Evolutionary conservation across 1,140 invertebrate genomes (phyloP).

Genomic region (Penaeus japonicus): DNA sequence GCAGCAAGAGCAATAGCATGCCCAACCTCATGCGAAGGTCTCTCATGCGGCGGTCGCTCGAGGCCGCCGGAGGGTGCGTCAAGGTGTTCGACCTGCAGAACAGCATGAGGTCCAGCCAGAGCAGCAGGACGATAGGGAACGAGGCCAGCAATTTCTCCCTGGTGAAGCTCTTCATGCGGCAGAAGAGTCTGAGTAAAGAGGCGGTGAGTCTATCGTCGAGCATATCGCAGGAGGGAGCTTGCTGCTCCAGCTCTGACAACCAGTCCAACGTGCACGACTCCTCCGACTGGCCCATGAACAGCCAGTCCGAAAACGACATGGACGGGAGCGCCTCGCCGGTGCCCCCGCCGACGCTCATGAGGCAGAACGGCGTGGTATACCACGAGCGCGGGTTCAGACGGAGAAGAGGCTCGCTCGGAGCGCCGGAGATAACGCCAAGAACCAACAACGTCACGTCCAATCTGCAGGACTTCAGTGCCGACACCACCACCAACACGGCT

Average conservation of each 20-base stretch:
- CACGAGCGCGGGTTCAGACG: slow-evolving; percentile 46
- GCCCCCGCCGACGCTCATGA: slow-evolving; percentile 45
- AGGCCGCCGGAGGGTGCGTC: slow-evolving; percentile 64
- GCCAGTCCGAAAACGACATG: slow-evolving; percentile 60
- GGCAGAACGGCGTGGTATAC: slow-evolving; percentile 49
- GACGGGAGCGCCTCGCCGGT: slow-evolving; percentile 58
- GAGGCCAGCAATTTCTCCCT: slow-evolving; percentile 74
- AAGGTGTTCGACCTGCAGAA: slow-evolving; percentile 74
- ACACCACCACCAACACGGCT: slow-evolving; percentile 32
- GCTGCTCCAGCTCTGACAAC: slow-evolving; percentile 58
- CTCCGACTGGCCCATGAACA: slow-evolving; percentile 60
- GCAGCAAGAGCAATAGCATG: slow-evolving; percentile 75
- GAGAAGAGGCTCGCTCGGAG: slow-evolving; percentile 32
- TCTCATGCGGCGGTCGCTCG: slow-evolving; percentile 59
- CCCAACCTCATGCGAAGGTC: slow-evolving; percentile 71
- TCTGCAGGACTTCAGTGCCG: slow-evolving; percentile 35
- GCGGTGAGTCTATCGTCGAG: slow-evolving; percentile 66
- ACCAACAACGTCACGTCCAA: slow-evolving; percentile 21
- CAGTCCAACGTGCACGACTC: slow-evolving; percentile 60
- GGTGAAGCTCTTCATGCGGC: slow-evolving; percentile 89
- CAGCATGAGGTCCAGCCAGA: slow-evolving; percentile 62
- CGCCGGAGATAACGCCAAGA: slow-evolving; percentile 27
- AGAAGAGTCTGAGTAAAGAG: slow-evolving; percentile 81
- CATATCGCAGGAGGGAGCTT: slow-evolving; percentile 60
- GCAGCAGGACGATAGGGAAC: slow-evolving; percentile 41